Percentiles rank a stretch among this genome's conserved stretches.
Evolutionary conservation across 2,888 invertebrate genomes (phyloP).

Genomic region (Hedya salicella): DNA sequence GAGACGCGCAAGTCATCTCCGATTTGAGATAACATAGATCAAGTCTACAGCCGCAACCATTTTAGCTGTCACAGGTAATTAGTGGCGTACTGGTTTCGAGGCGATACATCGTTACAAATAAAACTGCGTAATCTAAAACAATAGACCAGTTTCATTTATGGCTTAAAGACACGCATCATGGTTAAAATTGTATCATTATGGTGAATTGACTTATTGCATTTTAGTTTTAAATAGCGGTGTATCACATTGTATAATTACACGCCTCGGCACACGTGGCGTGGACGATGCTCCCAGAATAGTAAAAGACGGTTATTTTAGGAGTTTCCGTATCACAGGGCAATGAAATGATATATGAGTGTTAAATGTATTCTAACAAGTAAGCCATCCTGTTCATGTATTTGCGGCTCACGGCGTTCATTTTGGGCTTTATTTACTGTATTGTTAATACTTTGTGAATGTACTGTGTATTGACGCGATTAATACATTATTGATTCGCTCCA

Average conservation of each 20-base stretch:
- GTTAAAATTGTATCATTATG: not conserved
- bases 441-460: not conserved
- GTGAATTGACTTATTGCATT: not conserved
- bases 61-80: conserved; percentile 42
- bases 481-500: no score
- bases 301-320: conserved; percentile 9
- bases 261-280: conserved; percentile 29
- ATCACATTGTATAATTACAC: conserved; percentile 32
- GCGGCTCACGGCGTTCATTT: no score
- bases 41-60: conserved; percentile 30
- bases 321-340: not conserved
- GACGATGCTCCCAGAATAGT: conserved; percentile 22
- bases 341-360: not conserved
- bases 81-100: conserved; percentile 18
- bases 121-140: conserved; percentile 10
- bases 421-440: not conserved
- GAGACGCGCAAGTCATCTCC: conserved; percentile 32
- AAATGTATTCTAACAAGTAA: not conserved
- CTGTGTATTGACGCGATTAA: not conserved
- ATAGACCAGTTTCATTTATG: not conserved
- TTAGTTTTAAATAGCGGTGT: not conserved
- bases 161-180: not conserved
- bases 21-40: conserved; percentile 23
- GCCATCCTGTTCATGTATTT: not conserved
- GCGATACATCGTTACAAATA: conserved; percentile 15